phyloP scores from a whole-genome alignment of 1,140 invertebrate genomes.

The Drosophila seguyi region DNA sequence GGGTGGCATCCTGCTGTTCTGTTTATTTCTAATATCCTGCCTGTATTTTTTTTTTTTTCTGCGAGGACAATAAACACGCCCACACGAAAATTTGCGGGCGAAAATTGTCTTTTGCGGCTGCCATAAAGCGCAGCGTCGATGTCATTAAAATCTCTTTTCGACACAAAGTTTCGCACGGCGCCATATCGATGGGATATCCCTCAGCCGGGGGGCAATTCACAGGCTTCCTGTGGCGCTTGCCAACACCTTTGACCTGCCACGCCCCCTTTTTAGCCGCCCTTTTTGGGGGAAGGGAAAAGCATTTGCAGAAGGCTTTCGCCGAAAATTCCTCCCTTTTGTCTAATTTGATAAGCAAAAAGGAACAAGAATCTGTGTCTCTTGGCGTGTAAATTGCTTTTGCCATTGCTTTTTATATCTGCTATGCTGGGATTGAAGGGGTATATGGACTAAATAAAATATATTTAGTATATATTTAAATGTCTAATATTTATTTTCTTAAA shows the following conservation, averaged over 20 bases:
- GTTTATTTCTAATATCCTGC: constrained; percentile 80
- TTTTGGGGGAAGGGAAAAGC: neutral
- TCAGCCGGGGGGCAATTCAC: constrained; percentile 60
- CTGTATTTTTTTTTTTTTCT: constrained; percentile 41
- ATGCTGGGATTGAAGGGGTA: neutral
- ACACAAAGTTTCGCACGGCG: constrained; percentile 44
- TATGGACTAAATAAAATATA: neutral
- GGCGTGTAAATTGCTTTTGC: constrained; percentile 60
- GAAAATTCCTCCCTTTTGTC: constrained; percentile 70
- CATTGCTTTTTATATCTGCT: neutral
- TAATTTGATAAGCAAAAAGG: constrained; percentile 69
- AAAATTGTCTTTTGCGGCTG: constrained; percentile 65
- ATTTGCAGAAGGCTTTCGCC: constrained; percentile 37
- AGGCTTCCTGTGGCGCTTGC: constrained; percentile 55
- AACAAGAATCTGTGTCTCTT: constrained; percentile 40
- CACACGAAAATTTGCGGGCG: constrained; percentile 63
- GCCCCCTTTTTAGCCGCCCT: neutral
- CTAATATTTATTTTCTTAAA: neutral
- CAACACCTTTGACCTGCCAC: constrained; percentile 69
- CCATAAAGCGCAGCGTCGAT: constrained; percentile 75
- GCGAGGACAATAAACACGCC: constrained; percentile 74
- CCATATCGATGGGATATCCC: constrained; percentile 61
- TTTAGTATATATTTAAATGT: neutral
- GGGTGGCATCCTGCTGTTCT: constrained; percentile 61
- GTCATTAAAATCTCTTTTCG: constrained; percentile 80